phyloP scores from a whole-genome alignment of 2,888 invertebrate genomes.

The Scaptodrosophila latifasciaeformis region DNA sequence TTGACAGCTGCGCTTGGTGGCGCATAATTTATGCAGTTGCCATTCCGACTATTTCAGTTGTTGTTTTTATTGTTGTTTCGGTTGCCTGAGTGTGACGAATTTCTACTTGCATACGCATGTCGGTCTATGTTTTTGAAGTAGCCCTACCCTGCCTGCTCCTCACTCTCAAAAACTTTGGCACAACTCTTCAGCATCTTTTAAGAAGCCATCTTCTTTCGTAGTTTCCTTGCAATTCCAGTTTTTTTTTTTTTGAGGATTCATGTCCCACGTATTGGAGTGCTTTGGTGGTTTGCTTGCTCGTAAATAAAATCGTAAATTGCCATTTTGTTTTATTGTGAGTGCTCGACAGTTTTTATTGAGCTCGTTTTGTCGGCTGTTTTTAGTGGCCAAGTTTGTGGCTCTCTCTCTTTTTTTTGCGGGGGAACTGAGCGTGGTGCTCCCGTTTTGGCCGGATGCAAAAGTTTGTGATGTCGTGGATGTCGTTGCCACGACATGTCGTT shows the following conservation, averaged over 20 bases:
- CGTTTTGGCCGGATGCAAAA: constrained; percentile 37
- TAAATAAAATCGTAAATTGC: constrained; percentile 68
- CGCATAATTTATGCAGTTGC: constrained; percentile 60
- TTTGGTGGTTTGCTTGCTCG: constrained; percentile 32
- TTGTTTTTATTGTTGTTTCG: constrained; percentile 3
- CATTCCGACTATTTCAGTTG: constrained; percentile 23
- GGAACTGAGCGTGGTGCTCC: background rate
- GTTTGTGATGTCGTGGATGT: constrained; percentile 19
- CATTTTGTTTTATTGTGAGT: constrained; percentile 61
- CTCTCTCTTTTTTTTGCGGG: background rate
- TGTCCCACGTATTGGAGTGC: background rate
- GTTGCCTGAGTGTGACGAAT: constrained; percentile 21
- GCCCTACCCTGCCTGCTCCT: background rate
- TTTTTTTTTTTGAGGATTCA: background rate
- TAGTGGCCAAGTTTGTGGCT: constrained; percentile 19
- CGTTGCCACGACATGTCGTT: constrained; percentile 50
- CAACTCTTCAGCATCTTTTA: background rate
- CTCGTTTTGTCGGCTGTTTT: constrained; percentile 58
- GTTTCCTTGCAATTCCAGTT: constrained; percentile 5
- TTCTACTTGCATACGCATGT: constrained; percentile 32
- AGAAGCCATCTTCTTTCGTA: background rate
- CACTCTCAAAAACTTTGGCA: background rate
- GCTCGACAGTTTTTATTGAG: constrained; percentile 62
- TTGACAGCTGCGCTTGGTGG: constrained; percentile 52
- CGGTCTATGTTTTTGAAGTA: constrained; percentile 6